These are phyloP conservation scores for Pinctada fucata DNA, from an alignment of 2,888 invertebrate genomes.

Conservation along the genomic window DNA sequence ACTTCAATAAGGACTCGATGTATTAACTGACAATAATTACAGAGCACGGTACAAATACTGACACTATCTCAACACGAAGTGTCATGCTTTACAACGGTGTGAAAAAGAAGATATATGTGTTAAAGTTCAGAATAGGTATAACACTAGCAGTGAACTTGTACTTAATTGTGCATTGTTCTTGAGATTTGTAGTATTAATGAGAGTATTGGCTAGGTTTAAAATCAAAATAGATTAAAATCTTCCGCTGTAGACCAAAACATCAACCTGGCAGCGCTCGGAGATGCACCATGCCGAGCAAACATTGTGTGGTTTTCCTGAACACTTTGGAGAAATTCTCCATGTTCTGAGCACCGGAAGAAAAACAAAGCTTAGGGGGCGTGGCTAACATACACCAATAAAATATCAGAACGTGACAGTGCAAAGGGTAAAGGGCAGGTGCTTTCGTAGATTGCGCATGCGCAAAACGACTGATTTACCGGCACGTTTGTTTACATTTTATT, in stretches of 20 bases:
- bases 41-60: too few species aligned
- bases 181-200: too few species aligned
- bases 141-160: too few species aligned
- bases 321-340: conserved; percentile 51
- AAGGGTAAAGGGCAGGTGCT: conserved; percentile 14
- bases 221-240: too few species aligned
- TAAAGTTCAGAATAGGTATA: too few species aligned
- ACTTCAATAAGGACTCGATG: too few species aligned
- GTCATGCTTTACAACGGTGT: too few species aligned
- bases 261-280: conserved; percentile 84
- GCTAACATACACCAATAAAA: conserved; percentile 56
- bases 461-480: neutral
- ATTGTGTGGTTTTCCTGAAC: conserved; percentile 52
- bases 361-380: conserved; percentile 33
- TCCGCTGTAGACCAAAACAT: neutral
- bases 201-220: too few species aligned
- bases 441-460: conserved; percentile 11
- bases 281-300: conserved; percentile 86
- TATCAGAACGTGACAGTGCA: conserved; percentile 28
- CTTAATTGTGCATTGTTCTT: too few species aligned
- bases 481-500: conserved; percentile 28
- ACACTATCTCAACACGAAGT: too few species aligned
- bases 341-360: conserved; percentile 26
- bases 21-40: too few species aligned
- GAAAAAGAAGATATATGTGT: too few species aligned